Percentiles rank a stretch among this genome's conserved stretches.
These are phyloP conservation scores for Dreissena rostriformis DNA, from an alignment of 1,140 invertebrate species.

Conservation along the genomic window DNA sequence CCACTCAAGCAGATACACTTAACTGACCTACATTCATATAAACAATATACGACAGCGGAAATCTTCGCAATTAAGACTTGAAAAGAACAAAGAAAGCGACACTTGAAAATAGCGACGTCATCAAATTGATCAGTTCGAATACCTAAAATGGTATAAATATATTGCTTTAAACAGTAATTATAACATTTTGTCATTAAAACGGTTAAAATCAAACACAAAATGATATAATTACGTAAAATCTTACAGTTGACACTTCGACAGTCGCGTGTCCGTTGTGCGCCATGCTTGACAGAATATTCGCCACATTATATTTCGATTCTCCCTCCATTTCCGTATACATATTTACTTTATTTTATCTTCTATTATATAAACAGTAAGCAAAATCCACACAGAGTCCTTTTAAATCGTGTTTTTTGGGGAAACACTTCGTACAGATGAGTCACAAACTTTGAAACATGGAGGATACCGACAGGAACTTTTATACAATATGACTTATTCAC, in stretches of 20 bases:
- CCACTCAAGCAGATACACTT: constrained; percentile 56
- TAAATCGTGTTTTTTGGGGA: constrained; percentile 18
- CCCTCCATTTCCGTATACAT: constrained; percentile 56
- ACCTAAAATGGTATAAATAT: background rate
- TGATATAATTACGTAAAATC: background rate
- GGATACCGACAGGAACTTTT: constrained; percentile 55
- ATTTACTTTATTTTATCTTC: background rate
- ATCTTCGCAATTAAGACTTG: background rate
- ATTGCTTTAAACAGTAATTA: background rate
- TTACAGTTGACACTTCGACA: constrained; percentile 41
- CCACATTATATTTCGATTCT: constrained; percentile 58
- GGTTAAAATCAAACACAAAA: background rate
- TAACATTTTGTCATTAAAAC: background rate
- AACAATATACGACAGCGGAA: constrained; percentile 31
- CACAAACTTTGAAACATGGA: constrained; percentile 42
- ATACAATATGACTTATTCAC: constrained; percentile 44
- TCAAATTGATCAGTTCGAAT: background rate
- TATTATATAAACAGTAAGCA: background rate
- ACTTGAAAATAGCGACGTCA: background rate
- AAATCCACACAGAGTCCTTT: constrained; percentile 7
- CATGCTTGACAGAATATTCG: constrained; percentile 52
- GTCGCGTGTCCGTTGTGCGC: constrained; percentile 47
- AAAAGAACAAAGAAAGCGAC: background rate
- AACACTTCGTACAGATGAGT: constrained; percentile 43
- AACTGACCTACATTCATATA: constrained; percentile 50